Conservation (phyloP, 2,797 vertebrate species). For the Ictinia mississippiensis region DNA sequence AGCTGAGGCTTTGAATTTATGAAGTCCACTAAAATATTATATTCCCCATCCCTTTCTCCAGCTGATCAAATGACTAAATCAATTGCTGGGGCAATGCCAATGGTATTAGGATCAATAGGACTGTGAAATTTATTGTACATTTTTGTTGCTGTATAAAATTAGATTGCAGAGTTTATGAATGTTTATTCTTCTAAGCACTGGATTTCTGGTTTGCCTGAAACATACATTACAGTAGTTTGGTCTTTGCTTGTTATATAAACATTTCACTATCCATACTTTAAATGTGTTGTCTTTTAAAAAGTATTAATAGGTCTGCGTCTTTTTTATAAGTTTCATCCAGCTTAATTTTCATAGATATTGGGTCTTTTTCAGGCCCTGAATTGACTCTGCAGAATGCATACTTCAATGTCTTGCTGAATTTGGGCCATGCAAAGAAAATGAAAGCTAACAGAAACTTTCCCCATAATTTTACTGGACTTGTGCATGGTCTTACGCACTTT, state of each 20-base stretch:
- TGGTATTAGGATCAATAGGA: slow-evolving; percentile 76
- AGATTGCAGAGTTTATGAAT: slow-evolving; percentile 73
- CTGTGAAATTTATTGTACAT: slow-evolving; percentile 76
- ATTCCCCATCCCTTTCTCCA: slow-evolving; percentile 56
- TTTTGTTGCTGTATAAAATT: slow-evolving; percentile 76
- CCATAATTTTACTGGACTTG: not conserved
- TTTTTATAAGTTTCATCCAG: not conserved
- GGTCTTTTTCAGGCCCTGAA: not conserved
- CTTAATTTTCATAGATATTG: not conserved
- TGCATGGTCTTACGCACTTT: fast-evolving
- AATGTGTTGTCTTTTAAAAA: not conserved
- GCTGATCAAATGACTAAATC: slow-evolving; percentile 79
- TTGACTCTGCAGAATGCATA: not conserved
- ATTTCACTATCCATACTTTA: not conserved
- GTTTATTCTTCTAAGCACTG: slow-evolving; percentile 70
- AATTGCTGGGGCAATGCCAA: slow-evolving; percentile 76
- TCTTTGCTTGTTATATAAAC: not conserved
- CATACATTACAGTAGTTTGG: slow-evolving; percentile 14
- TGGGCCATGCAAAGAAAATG: not conserved
- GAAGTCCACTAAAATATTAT: slow-evolving; percentile 78
- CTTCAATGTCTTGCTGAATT: not conserved
- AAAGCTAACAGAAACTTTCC: not conserved
- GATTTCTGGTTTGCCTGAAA: slow-evolving; percentile 61
- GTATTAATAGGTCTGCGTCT: not conserved
- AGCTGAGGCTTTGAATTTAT: slow-evolving; percentile 76